A percentile compares a stretch with the other conserved stretches of the same genome.
Conservation (phyloP, 2,797 vertebrate species). For the Fistularia commersonii region DNA sequence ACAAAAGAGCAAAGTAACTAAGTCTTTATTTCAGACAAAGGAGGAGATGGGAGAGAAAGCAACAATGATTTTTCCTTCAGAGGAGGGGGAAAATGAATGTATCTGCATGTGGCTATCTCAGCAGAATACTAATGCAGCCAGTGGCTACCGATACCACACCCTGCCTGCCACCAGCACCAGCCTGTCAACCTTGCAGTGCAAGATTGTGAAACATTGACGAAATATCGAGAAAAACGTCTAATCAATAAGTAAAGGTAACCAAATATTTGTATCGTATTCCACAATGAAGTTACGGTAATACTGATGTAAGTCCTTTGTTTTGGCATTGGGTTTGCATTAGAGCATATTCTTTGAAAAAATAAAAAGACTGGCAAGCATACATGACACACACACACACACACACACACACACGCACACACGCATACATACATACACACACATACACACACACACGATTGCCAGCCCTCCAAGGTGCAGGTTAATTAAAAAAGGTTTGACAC, state of each 20-base stretch:
- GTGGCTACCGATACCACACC: conserved; percentile 56
- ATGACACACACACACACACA: conserved; percentile 13
- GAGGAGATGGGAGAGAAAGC: neutral
- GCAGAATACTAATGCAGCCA: conserved; percentile 83
- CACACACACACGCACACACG: conserved; percentile 16
- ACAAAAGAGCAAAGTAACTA: no score
- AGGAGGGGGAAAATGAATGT: conserved; percentile 78
- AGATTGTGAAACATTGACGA: no score
- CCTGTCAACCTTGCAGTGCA: conserved; percentile 11
- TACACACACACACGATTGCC: conserved; percentile 35
- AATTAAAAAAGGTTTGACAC: conserved; percentile 85
- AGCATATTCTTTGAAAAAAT: no score
- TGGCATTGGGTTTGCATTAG: no score
- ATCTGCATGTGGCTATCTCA: conserved; percentile 80
- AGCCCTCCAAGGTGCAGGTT: conserved; percentile 67
- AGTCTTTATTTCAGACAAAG: neutral
- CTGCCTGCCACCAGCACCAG: conserved; percentile 19
- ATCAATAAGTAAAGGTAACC: conserved; percentile 3
- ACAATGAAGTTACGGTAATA: neutral
- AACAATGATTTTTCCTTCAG: conserved; percentile 83
- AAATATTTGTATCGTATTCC: neutral
- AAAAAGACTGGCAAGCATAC: conserved; percentile 36
- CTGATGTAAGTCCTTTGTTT: neutral
- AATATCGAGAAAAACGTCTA: neutral
- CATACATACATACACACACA: conserved; percentile 14